Evolutionary conservation across 1,140 invertebrate genomes (phyloP).

Genomic region (Drosophila asahinai): DNA sequence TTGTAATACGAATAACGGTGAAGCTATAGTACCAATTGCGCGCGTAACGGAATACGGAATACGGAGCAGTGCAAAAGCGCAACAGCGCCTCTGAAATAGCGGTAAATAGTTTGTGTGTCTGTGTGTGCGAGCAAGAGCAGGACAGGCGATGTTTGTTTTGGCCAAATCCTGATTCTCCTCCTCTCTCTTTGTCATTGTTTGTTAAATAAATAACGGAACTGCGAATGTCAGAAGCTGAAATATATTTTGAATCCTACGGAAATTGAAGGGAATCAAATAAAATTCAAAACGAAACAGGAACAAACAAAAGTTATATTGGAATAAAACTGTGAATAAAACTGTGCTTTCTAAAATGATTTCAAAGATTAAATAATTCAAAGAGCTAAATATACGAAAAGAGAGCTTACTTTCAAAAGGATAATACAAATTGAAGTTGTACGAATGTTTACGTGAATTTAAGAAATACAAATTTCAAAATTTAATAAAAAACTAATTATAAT

Average conservation of each 20-base stretch:
- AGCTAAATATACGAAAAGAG: not conserved
- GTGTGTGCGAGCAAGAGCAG: constrained; percentile 2
- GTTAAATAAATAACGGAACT: constrained; percentile 64
- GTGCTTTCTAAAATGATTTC: not conserved
- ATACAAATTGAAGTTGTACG: too few species aligned
- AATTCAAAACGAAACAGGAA: not conserved
- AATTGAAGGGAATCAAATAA: not conserved
- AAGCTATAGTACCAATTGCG: constrained; percentile 41
- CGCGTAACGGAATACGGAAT: constrained; percentile 53
- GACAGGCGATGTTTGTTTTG: constrained; percentile 47
- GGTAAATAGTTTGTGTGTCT: constrained; percentile 37
- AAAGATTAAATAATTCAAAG: too few species aligned
- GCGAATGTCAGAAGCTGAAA: not conserved
- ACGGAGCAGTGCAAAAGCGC: constrained; percentile 54
- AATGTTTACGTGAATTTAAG: not conserved
- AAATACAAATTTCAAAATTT: not conserved
- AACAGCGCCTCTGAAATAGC: constrained; percentile 51
- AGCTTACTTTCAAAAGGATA: too few species aligned
- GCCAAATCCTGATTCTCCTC: constrained; percentile 28
- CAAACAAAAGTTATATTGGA: not conserved
- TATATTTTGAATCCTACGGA: not conserved
- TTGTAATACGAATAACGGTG: constrained; percentile 49
- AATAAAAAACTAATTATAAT: not conserved
- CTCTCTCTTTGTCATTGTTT: constrained; percentile 29
- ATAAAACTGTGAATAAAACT: not conserved